These are phyloP conservation scores for Clarias batrachus DNA, from an alignment of 2,113 vertebrate genomes.

Conservation along the genomic window DNA sequence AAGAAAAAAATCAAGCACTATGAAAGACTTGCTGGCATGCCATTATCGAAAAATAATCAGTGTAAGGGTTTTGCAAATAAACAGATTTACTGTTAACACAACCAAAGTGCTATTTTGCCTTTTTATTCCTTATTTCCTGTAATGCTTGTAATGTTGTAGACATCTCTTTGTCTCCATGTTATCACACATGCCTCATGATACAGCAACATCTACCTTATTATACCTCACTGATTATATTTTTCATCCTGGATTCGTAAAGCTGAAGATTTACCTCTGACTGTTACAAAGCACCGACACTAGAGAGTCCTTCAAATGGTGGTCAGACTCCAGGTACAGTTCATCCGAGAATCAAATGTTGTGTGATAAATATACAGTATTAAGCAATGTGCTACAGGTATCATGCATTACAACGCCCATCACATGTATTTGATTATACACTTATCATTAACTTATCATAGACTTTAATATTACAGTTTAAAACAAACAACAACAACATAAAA, in stretches of 20 bases:
- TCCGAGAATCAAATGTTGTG: neutral
- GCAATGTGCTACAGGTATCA: neutral
- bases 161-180: neutral
- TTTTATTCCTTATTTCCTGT: neutral
- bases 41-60: neutral
- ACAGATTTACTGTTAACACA: neutral
- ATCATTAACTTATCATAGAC: neutral
- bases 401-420: neutral
- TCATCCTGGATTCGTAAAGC: neutral
- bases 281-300: neutral
- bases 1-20: neutral
- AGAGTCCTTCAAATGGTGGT: neutral
- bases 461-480: slow-evolving; percentile 18
- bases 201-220: neutral
- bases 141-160: neutral
- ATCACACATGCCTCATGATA: neutral
- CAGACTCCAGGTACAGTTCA: no score
- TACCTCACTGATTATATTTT: neutral
- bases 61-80: neutral
- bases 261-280: neutral
- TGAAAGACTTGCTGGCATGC: neutral
- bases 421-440: neutral
- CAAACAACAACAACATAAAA: neutral
- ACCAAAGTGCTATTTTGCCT: neutral
- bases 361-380: neutral